A percentile compares a stretch with the other conserved stretches of the same genome.
These are phyloP conservation scores for Nasua narica DNA, from an alignment of 2,797 vertebrate species.

Conservation along the genomic window DNA sequence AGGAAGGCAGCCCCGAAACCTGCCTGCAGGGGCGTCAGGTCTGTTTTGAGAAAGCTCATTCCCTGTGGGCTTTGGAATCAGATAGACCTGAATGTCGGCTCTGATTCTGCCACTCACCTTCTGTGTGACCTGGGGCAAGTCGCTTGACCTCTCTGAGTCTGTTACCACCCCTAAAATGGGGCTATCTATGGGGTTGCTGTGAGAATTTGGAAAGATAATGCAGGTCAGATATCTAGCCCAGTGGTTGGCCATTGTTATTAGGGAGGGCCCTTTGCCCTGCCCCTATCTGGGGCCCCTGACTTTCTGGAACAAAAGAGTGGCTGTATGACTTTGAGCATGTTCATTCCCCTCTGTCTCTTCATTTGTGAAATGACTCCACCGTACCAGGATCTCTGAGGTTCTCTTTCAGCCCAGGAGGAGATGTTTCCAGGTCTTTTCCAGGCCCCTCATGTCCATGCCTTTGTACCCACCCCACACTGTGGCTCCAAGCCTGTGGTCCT, in stretches of 20 bases:
- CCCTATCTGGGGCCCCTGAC: background rate
- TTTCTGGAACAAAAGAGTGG: background rate
- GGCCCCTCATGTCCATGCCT: fast-evolving
- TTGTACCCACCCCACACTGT: background rate
- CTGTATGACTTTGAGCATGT: background rate
- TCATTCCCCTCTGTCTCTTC: background rate
- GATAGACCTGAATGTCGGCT: background rate
- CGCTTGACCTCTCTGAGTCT: background rate
- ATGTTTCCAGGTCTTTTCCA: background rate
- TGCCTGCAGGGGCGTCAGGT: background rate
- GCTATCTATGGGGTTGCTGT: too few species aligned
- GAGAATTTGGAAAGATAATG: background rate
- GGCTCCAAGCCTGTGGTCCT: too few species aligned
- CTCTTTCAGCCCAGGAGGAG: background rate
- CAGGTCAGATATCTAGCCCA: background rate
- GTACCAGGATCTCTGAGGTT: background rate
- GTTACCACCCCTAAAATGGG: background rate
- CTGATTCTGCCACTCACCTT: background rate
- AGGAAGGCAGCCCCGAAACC: background rate
- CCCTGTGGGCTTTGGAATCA: background rate
- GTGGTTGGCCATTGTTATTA: background rate
- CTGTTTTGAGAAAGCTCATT: background rate
- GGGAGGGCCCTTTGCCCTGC: background rate
- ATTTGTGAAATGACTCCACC: background rate
- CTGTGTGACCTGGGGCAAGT: background rate